phyloP scores from a whole-genome alignment of 2,113 vertebrate species.

The Leptodactylus fuscus region DNA sequence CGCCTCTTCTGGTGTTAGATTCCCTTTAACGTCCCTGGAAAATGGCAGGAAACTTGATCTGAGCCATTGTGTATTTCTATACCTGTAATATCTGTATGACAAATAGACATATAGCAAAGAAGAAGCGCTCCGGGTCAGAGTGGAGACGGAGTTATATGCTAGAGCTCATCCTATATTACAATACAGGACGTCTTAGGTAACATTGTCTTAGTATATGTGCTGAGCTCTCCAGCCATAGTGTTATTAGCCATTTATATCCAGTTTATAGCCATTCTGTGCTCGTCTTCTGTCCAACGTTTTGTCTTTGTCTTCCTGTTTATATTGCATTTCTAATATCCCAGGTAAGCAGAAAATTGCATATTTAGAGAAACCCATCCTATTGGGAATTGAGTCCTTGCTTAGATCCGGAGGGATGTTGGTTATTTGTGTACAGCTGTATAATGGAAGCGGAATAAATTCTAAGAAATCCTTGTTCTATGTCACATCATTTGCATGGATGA shows the following conservation, averaged over 20 bases:
- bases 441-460: slow-evolving; percentile 5
- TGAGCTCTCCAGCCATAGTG: too few relatives aligned
- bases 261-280: neutral
- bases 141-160: neutral
- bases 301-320: slow-evolving; percentile 5
- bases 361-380: slow-evolving; percentile 30
- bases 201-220: neutral
- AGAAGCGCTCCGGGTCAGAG: neutral
- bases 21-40: neutral
- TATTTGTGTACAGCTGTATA: slow-evolving; percentile 28
- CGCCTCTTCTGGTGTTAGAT: neutral
- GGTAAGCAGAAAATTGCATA: slow-evolving; percentile 57
- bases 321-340: slow-evolving; percentile 35
- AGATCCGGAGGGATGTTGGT: slow-evolving; percentile 45
- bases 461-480: slow-evolving; percentile 41
- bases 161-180: neutral
- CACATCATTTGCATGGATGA: neutral
- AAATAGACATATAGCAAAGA: neutral
- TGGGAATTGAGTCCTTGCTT: slow-evolving; percentile 10
- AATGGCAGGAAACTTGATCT: neutral
- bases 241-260: neutral
- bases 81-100: neutral
- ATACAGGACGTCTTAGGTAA: neutral
- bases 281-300: neutral
- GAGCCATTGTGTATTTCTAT: neutral